phyloP scores from a whole-genome alignment of 2,888 invertebrate species.

The Julus scandinavius region DNA sequence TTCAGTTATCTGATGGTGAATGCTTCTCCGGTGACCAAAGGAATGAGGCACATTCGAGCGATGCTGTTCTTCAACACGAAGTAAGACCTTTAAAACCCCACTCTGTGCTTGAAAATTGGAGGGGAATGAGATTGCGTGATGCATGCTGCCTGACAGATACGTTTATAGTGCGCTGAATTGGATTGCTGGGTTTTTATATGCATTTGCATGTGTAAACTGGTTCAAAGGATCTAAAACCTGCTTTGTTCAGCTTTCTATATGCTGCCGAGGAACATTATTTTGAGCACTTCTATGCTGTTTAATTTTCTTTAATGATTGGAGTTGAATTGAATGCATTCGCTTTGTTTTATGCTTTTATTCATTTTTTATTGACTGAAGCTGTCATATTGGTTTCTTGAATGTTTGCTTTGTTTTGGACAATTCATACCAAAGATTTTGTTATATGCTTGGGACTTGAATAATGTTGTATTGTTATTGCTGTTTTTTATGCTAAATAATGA shows the following conservation, averaged over 20 bases:
- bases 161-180: neutral
- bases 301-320: neutral
- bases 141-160: neutral
- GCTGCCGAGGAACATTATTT: too few species aligned
- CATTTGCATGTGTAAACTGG: neutral
- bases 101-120: neutral
- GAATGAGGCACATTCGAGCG: neutral
- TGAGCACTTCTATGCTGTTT: neutral
- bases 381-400: too few species aligned
- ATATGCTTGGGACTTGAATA: too few species aligned
- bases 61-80: slow-evolving; percentile 1
- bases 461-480: too few species aligned
- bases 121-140: neutral
- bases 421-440: too few species aligned
- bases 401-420: too few species aligned
- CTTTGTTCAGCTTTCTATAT: too few species aligned
- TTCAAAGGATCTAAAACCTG: neutral
- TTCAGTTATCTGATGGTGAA: neutral
- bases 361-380: neutral
- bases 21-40: neutral
- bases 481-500: too few species aligned
- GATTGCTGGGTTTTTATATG: neutral
- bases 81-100: neutral
- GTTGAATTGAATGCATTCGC: neutral
- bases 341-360: neutral